Percentiles rank a stretch among this genome's conserved stretches.
phyloP scores from a whole-genome alignment of 2,888 invertebrate species.

The Beris morrisii region DNA sequence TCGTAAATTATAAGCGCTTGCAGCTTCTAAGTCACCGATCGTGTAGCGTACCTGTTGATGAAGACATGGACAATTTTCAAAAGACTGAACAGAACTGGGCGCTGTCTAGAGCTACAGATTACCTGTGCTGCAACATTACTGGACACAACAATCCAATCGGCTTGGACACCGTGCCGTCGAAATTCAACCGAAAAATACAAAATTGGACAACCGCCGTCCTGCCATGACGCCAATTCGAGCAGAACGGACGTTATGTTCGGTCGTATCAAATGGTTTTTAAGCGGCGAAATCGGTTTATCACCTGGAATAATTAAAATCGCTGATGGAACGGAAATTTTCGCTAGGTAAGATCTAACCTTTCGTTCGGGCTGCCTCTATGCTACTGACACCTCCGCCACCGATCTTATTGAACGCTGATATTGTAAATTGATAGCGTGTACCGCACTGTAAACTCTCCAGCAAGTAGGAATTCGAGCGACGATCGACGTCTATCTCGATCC shows the following conservation, averaged over 20 bases:
- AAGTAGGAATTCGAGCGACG: constrained; percentile 64
- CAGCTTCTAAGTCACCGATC: constrained; percentile 59
- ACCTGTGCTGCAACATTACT: constrained; percentile 58
- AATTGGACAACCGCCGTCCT: constrained; percentile 79
- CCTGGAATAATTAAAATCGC: constrained; percentile 42
- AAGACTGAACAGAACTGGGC: too few species aligned
- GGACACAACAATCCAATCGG: constrained; percentile 57
- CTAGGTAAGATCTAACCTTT: constrained; percentile 60
- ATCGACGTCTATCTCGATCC: constrained; percentile 60
- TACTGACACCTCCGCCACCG: constrained; percentile 71
- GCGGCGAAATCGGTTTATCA: constrained; percentile 67
- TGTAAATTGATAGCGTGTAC: constrained; percentile 74
- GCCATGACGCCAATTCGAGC: constrained; percentile 77
- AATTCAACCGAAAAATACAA: constrained; percentile 63
- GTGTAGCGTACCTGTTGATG: constrained; percentile 49
- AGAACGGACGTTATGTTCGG: constrained; percentile 77
- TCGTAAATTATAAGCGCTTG: constrained; percentile 59
- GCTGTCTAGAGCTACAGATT: neutral
- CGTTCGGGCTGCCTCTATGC: constrained; percentile 68
- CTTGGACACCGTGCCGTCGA: constrained; percentile 47
- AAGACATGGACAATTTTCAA: too few species aligned
- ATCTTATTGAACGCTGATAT: constrained; percentile 76
- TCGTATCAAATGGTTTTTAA: constrained; percentile 69
- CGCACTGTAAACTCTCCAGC: constrained; percentile 74
- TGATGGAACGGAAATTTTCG: neutral